Conservation (phyloP, 2,888 invertebrate species). For the Abscondita cerata region DNA sequence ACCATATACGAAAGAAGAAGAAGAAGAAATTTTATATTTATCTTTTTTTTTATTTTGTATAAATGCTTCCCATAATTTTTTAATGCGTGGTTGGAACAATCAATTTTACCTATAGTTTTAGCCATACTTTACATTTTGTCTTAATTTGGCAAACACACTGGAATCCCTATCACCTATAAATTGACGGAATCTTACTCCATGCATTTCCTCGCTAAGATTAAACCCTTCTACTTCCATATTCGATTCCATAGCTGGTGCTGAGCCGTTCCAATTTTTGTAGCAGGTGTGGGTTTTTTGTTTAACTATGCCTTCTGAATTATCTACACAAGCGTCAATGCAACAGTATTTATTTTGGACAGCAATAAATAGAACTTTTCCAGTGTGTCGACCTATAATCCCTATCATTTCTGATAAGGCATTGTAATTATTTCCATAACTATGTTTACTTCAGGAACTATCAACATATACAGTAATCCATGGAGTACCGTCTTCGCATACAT, state of each 20-base stretch:
- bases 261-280: not conserved
- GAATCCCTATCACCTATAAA: not conserved
- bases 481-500: too few relatives aligned
- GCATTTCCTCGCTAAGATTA: not conserved
- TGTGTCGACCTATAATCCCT: too few relatives aligned
- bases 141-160: not conserved
- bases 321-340: not conserved
- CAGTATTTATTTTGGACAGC: too few relatives aligned
- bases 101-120: not conserved
- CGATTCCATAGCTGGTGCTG: not conserved
- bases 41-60: conserved; percentile 4
- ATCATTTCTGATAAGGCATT: too few relatives aligned
- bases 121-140: not conserved
- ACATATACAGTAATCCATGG: too few relatives aligned
- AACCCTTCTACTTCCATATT: not conserved
- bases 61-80: conserved; percentile 3
- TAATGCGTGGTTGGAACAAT: not conserved
- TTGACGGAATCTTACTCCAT: too few relatives aligned
- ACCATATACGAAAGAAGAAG: too few relatives aligned
- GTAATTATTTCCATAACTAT: too few relatives aligned
- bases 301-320: not conserved
- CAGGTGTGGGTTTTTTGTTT: not conserved
- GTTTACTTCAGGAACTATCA: too few relatives aligned
- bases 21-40: too few relatives aligned
- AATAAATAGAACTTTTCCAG: too few relatives aligned